Conservation (phyloP, 2,888 invertebrate genomes). For the Omphaloscelis lunosa region DNA sequence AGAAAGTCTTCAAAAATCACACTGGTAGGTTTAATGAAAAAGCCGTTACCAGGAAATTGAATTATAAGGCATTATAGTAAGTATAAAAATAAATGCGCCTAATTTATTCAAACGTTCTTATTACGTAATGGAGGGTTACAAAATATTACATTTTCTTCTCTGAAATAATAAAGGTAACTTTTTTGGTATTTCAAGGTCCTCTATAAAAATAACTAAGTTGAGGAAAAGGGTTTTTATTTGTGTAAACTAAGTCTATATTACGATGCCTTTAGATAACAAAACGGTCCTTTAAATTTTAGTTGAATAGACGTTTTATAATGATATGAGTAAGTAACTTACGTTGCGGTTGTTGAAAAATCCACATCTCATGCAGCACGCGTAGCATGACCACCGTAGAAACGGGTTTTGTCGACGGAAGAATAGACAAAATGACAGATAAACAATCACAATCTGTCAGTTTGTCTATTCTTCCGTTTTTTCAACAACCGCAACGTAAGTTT, state of each 20-base stretch:
- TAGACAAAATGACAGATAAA: no score
- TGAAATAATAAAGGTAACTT: neutral
- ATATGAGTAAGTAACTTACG: neutral
- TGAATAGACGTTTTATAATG: neutral
- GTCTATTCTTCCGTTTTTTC: no score
- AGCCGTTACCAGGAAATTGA: neutral
- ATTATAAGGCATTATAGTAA: neutral
- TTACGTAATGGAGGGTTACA: constrained; percentile 6
- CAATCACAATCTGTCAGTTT: no score
- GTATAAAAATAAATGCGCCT: neutral
- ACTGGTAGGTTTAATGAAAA: neutral
- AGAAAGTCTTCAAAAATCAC: neutral
- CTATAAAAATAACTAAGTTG: neutral
- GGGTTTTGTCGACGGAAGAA: no score
- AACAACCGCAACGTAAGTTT: no score
- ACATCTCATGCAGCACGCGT: no score
- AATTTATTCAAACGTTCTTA: constrained; percentile 8
- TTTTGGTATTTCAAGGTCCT: neutral
- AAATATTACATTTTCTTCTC: constrained; percentile 19
- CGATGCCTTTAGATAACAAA: neutral
- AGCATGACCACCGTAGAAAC: no score
- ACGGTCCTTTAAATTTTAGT: neutral
- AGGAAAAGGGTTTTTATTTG: constrained; percentile 6
- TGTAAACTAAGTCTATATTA: neutral
- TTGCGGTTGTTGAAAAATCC: neutral